Conservation (phyloP, 1,140 invertebrate genomes). For the Nasonia longicornis region DNA sequence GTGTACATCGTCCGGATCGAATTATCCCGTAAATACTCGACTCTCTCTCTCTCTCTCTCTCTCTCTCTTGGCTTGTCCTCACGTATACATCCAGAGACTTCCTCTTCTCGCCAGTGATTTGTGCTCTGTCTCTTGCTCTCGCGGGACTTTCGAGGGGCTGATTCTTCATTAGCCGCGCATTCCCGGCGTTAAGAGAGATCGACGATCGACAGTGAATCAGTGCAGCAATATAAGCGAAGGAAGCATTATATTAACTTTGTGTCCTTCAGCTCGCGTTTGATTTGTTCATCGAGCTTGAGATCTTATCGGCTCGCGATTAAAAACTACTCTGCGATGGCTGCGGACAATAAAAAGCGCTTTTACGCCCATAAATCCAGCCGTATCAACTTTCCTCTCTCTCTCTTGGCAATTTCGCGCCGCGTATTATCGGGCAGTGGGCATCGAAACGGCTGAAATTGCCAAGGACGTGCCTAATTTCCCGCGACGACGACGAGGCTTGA, state of each 20-base stretch:
- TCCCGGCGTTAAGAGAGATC: neutral
- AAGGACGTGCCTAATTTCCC: neutral
- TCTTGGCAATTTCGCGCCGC: neutral
- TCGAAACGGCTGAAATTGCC: neutral
- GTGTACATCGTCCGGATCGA: neutral
- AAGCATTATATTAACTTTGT: neutral
- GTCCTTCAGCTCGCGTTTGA: too few species aligned
- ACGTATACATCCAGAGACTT: slow-evolving; percentile 12
- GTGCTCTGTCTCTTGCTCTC: neutral
- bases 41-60: neutral
- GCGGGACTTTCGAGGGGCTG: slow-evolving; percentile 41
- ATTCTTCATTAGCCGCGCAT: slow-evolving; percentile 19
- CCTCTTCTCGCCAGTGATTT: neutral
- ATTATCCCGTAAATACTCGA: slow-evolving; percentile 24
- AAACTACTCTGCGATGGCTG: neutral
- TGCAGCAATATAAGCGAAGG: neutral
- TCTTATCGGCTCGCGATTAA: neutral
- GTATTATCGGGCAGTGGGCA: neutral
- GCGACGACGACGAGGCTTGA: neutral
- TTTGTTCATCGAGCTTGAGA: neutral
- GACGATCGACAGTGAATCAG: slow-evolving; percentile 21
- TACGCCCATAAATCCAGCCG: neutral
- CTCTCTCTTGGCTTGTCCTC: slow-evolving; percentile 13
- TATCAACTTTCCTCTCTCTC: neutral
- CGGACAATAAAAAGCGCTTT: neutral